Percentiles rank a stretch among this genome's conserved stretches.
phyloP scores from a whole-genome alignment of 2,113 vertebrate species.

The Pelvicachromis taeniatus region DNA sequence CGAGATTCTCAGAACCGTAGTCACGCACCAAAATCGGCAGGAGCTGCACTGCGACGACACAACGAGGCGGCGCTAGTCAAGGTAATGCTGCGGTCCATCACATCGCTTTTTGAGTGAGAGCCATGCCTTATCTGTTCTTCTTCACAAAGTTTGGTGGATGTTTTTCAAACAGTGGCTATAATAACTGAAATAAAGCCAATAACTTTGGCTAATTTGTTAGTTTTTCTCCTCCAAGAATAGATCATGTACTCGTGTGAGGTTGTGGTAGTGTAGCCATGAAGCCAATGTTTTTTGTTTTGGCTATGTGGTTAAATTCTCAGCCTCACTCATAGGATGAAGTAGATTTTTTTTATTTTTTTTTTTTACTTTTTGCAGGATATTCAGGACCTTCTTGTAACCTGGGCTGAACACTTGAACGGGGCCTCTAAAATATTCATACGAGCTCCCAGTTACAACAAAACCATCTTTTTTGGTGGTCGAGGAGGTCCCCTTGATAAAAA shows the following conservation, averaged over 20 bases:
- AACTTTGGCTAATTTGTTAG: background rate
- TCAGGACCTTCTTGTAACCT: slow-evolving; percentile 83
- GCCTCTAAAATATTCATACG: slow-evolving; percentile 83
- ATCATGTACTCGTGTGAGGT: background rate
- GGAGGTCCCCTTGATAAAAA: slow-evolving; percentile 72
- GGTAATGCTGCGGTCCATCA: slow-evolving; percentile 51
- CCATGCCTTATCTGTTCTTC: background rate
- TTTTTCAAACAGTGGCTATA: background rate
- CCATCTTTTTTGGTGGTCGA: slow-evolving; percentile 78
- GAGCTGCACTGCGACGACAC: slow-evolving; percentile 85
- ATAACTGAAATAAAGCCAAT: background rate
- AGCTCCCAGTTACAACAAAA: slow-evolving; percentile 78
- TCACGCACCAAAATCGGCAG: slow-evolving; percentile 80
- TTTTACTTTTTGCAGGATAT: slow-evolving; percentile 78
- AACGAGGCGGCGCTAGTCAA: slow-evolving; percentile 84
- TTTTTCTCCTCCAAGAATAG: background rate
- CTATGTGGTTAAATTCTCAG: background rate
- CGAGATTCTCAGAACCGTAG: slow-evolving; percentile 80
- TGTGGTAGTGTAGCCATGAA: background rate
- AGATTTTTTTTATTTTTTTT: background rate
- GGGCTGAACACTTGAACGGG: slow-evolving; percentile 77
- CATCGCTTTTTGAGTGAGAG: background rate
- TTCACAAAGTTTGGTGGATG: background rate
- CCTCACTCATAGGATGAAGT: background rate
- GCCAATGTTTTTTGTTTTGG: background rate